A percentile compares a stretch with the other conserved stretches of the same genome.
Conservation (phyloP, 2,113 vertebrate genomes). For the Poeciliopsis occidentalis region DNA sequence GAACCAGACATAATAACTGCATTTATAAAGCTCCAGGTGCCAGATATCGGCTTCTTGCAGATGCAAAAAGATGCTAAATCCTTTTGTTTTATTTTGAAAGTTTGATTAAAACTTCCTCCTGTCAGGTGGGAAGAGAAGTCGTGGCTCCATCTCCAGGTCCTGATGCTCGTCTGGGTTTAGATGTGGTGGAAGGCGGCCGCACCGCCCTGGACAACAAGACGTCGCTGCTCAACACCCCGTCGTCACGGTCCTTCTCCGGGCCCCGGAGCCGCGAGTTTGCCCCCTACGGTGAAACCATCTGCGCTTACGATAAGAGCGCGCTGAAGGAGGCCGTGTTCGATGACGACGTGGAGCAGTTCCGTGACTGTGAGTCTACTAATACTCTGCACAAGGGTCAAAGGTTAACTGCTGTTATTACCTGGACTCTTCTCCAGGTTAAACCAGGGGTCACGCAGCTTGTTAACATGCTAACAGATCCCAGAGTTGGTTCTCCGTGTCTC, state of each 20-base stretch:
- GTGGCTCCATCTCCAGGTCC: constrained; percentile 67
- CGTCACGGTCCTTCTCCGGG: constrained; percentile 89
- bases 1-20: too few species aligned
- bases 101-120: neutral
- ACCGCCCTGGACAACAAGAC: constrained; percentile 98
- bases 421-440: too few species aligned
- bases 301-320: constrained; percentile 93
- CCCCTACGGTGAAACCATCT: constrained; percentile 91
- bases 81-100: too few species aligned
- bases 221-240: constrained; percentile 94
- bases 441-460: too few species aligned
- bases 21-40: too few species aligned
- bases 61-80: too few species aligned
- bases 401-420: neutral
- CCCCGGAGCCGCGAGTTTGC: constrained; percentile 90
- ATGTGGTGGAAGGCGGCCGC: constrained; percentile 87
- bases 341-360: constrained; percentile 96
- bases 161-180: constrained; percentile 73
- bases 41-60: too few species aligned
- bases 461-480: too few species aligned
- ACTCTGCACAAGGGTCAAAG: neutral
- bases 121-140: constrained; percentile 75
- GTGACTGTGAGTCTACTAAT: constrained; percentile 84
- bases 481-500: too few species aligned
- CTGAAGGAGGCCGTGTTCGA: constrained; percentile 97